Conservation (phyloP, 2,113 vertebrate genomes). For the Beaufortia kweichowensis region DNA sequence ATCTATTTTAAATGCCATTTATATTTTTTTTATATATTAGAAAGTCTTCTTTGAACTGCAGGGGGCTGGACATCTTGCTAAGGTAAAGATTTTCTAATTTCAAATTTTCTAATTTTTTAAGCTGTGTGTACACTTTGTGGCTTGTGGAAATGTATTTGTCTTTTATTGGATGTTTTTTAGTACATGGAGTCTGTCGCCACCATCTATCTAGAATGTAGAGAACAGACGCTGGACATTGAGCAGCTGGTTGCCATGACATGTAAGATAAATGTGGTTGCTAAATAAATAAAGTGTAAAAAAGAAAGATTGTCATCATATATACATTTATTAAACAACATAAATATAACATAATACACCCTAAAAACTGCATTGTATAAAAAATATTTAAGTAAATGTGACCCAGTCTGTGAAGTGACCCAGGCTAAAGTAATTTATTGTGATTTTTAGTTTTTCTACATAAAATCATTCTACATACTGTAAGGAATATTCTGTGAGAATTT, state of each 20-base stretch:
- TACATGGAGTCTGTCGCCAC: slow-evolving; percentile 78
- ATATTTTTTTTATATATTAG: slow-evolving; percentile 63
- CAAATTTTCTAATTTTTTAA: background rate
- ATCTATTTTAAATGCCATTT: background rate
- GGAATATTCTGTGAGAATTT: no score
- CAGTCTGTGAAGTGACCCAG: no score
- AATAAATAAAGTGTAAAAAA: no score
- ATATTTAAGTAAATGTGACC: no score
- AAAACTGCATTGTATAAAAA: no score
- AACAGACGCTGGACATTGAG: slow-evolving; percentile 74
- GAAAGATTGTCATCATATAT: no score
- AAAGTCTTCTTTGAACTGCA: slow-evolving; percentile 70
- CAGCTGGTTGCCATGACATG: slow-evolving; percentile 84
- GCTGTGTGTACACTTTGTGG: no score
- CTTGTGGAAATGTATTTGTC: background rate
- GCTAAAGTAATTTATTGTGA: no score
- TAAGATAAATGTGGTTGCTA: slow-evolving; percentile 70
- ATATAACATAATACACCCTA: no score
- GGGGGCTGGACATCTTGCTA: slow-evolving; percentile 68
- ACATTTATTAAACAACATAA: no score
- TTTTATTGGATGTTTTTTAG: slow-evolving; percentile 59
- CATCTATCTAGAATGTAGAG: slow-evolving; percentile 71
- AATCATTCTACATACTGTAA: no score
- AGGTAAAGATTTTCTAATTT: slow-evolving; percentile 67
- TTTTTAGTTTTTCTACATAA: no score